Evolutionary conservation across 2,888 invertebrate species (phyloP).

Genomic region (Tachina fera): DNA sequence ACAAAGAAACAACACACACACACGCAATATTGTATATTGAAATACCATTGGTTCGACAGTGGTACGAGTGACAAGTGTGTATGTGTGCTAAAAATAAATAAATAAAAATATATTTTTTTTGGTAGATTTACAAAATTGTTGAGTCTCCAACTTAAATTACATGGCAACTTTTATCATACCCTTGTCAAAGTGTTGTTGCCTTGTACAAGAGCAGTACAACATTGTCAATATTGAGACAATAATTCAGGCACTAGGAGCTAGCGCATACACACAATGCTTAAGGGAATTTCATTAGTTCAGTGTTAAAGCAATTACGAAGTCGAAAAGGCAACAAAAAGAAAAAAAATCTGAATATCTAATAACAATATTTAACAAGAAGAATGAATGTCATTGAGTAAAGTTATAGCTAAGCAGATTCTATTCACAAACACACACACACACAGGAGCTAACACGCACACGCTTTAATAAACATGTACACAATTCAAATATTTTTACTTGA

Average conservation of each 20-base stretch:
- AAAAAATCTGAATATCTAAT: constrained; percentile 3
- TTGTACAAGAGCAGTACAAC: background rate
- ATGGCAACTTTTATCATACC: background rate
- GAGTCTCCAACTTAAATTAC: background rate
- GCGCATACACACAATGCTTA: background rate
- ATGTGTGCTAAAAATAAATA: background rate
- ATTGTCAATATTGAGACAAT: background rate
- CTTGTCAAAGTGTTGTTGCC: constrained; percentile 2
- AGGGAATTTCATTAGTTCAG: background rate
- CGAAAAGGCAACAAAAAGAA: background rate
- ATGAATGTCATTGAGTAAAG: background rate
- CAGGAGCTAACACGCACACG: background rate
- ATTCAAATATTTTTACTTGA: background rate
- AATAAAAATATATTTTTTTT: background rate
- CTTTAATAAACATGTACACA: background rate
- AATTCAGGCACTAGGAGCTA: background rate
- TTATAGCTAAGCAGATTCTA: background rate
- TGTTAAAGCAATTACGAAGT: background rate
- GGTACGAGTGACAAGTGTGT: background rate
- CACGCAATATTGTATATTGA: background rate
- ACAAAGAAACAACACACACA: background rate
- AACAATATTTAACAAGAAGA: constrained; percentile 3
- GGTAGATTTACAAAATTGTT: background rate
- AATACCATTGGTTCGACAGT: too few relatives aligned
- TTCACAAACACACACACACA: background rate